These are phyloP conservation scores for Escarpia spicata DNA, from an alignment of 2,888 invertebrate species.

Conservation along the genomic window DNA sequence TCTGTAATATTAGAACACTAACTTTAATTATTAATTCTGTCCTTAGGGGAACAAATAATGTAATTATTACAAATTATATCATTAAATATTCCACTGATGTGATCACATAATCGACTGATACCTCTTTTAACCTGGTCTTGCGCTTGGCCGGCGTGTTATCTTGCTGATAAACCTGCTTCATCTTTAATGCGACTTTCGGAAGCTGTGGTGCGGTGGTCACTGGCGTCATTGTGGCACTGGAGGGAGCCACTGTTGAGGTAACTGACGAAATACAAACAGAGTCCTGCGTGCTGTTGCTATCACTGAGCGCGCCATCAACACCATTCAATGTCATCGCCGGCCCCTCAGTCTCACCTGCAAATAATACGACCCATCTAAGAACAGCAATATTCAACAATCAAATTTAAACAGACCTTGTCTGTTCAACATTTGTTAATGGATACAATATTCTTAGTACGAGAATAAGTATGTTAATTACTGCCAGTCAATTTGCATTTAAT, in stretches of 20 bases:
- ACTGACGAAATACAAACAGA: constrained; percentile 14
- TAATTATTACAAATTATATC: neutral
- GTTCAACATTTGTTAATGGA: too few species aligned
- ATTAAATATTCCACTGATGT: too few species aligned
- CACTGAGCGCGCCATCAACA: constrained; percentile 8
- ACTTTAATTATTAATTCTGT: too few species aligned
- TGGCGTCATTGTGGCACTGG: constrained; percentile 17
- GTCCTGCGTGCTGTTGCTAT: constrained; percentile 27
- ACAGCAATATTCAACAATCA: neutral
- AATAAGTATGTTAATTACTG: too few species aligned
- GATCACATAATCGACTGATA: neutral
- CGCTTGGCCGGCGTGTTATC: constrained; percentile 31
- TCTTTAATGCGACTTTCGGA: constrained; percentile 8
- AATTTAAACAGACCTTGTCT: too few species aligned
- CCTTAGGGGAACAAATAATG: too few species aligned
- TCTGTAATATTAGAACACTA: too few species aligned
- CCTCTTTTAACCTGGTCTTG: constrained; percentile 31
- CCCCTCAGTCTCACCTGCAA: neutral
- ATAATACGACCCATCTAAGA: neutral
- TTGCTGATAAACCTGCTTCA: constrained; percentile 26
- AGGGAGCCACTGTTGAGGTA: constrained; percentile 13
- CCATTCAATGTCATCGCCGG: constrained; percentile 1
- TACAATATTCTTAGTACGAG: too few species aligned
- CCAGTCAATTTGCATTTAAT: too few species aligned
- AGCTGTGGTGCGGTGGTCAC: neutral